A percentile compares a stretch with the other conserved stretches of the same genome.
phyloP scores from a whole-genome alignment of 1,140 invertebrate genomes.

The Gonatopus flavifemur region DNA sequence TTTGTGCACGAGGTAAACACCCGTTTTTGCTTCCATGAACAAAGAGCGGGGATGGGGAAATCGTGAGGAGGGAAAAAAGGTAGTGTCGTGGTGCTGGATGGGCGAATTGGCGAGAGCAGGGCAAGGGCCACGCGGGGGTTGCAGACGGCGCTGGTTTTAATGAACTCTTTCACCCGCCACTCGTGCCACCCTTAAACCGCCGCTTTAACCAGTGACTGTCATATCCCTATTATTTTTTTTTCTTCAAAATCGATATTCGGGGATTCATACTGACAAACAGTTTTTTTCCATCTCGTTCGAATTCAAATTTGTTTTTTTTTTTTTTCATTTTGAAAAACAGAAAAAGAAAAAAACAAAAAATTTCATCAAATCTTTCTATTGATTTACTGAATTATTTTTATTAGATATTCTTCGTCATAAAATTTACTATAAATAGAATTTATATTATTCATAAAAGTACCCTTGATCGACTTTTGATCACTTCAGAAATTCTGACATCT shows the following conservation, averaged over 20 bases:
- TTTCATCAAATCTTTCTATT: too few relatives aligned
- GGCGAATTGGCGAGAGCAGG: constrained; percentile 18
- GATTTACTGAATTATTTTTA: too few relatives aligned
- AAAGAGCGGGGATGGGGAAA: constrained; percentile 8
- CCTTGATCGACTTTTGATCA: too few relatives aligned
- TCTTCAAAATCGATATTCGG: constrained; percentile 28
- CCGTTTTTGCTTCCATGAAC: background rate
- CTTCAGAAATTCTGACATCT: too few relatives aligned
- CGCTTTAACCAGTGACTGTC: constrained; percentile 40
- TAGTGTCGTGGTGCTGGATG: constrained; percentile 20
- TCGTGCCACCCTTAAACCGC: constrained; percentile 47
- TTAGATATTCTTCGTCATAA: too few relatives aligned
- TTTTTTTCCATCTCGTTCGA: background rate
- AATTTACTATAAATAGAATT: too few relatives aligned
- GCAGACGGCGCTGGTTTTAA: constrained; percentile 47
- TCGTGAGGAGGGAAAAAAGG: constrained; percentile 2
- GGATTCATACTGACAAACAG: too few relatives aligned
- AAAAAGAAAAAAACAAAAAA: constrained; percentile 1
- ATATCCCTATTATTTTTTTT: constrained; percentile 6
- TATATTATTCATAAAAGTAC: too few relatives aligned
- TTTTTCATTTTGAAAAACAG: constrained; percentile 1
- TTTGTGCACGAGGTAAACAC: constrained; percentile 25
- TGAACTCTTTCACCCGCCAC: constrained; percentile 48
- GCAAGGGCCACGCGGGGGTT: constrained; percentile 20
- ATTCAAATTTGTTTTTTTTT: constrained; percentile 9